Conservation (phyloP, 1,140 invertebrate genomes). For the Scylla paramamosain region DNA sequence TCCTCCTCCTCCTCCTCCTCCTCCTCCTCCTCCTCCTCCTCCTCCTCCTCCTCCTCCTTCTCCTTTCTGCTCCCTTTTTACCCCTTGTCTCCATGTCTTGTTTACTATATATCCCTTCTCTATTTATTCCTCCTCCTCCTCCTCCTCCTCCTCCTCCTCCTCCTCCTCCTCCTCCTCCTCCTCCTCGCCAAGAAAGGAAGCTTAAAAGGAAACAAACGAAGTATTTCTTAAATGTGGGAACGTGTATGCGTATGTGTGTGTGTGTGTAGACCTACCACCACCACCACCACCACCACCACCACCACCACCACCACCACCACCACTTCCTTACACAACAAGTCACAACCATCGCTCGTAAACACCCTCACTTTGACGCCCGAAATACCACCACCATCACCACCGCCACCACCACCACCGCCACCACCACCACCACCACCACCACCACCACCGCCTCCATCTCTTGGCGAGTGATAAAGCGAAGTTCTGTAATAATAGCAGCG, state of each 20-base stretch:
- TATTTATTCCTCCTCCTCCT: neutral
- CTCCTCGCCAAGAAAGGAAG: neutral
- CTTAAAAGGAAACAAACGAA: neutral
- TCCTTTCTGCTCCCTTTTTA: neutral
- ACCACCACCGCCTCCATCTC: no score
- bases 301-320: neutral
- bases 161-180: neutral
- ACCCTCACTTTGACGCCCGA: no score
- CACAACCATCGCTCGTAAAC: no score
- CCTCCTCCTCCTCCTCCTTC: neutral
- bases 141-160: no score
- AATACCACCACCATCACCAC: neutral
- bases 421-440: no score
- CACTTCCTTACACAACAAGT: no score
- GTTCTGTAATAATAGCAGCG: neutral
- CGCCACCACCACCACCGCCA: neutral
- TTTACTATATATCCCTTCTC: neutral
- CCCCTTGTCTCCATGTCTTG: no score
- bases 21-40: neutral
- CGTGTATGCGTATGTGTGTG: neutral
- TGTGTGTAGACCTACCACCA: neutral
- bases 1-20: neutral
- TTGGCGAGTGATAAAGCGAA: no score
- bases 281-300: neutral
- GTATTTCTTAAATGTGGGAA: neutral